Percentiles rank a stretch among this genome's conserved stretches.
Evolutionary conservation across 2,113 vertebrate genomes (phyloP).

Genomic region (Oreochromis aureus): DNA sequence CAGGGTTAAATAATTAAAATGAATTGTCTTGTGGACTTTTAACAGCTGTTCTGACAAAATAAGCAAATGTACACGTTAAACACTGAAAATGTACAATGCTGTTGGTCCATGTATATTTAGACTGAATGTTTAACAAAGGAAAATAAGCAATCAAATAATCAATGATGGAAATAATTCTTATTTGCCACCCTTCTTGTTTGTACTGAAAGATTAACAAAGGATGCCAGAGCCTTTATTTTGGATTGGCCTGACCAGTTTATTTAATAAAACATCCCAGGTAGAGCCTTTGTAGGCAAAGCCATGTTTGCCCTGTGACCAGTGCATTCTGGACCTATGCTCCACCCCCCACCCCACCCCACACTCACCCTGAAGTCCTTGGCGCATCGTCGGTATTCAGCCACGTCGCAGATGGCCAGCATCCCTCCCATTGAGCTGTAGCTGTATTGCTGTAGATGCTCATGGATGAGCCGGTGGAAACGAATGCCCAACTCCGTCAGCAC

Average conservation of each 20-base stretch:
- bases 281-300: neutral
- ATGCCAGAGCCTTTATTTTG: neutral
- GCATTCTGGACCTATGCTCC: constrained; percentile 21
- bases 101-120: neutral
- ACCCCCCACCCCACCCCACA: neutral
- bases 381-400: constrained; percentile 93
- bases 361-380: constrained; percentile 92
- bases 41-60: neutral
- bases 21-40: neutral
- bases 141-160: neutral
- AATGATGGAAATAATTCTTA: neutral
- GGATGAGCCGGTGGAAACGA: constrained; percentile 95
- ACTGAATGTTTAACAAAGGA: neutral
- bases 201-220: neutral
- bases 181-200: neutral
- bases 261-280: neutral
- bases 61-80: neutral
- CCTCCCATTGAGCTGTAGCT: constrained; percentile 98
- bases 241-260: neutral
- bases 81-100: neutral
- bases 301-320: constrained; percentile 20
- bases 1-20: neutral
- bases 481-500: constrained; percentile 94
- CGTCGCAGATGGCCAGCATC: constrained; percentile 98
- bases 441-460: constrained; percentile 96